Evolutionary conservation across 2,797 vertebrate species (phyloP), one percentile per base, ranked within the genome.

Genomic region (Heliangelus exortis): DNA sequence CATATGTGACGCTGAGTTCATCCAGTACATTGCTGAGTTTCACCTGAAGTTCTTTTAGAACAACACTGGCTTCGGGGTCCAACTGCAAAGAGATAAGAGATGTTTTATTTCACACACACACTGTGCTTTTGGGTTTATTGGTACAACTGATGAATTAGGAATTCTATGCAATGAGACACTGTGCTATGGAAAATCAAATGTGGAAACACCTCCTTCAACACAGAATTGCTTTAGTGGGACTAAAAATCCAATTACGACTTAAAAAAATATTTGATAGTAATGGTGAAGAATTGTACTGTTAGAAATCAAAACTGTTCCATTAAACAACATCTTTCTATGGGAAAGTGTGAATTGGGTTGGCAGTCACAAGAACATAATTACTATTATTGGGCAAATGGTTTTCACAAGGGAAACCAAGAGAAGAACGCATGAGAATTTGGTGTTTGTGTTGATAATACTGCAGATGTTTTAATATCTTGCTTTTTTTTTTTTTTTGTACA

Each of bases 41-140:
- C 92, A 99, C 98, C 96, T 99, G 99, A 89, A 99, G 98, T 97
- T 99, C 99, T 96, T 99, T 99, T 25, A 99, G 98, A 93, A 98
- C 96, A 84, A 97, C 94, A 79, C 99, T 99, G 74, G 99, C 99
- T 97, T 99, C 99, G 25, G 98, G 97, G 96, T 99, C 99, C 98
- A 99, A 95, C 99, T 99, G 98, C 76, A 97, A 96, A 96, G 94
- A 96, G 87, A 97, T 6, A 76, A 88, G 45, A 17, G 72, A n/a
- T 12, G 48, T 96, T 68, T 87, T 50, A 81, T 39, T 65, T 86
- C 36, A 43, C 16, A 31, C n/a, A 34, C 5, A 33, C 26, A 7
- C 8, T 18, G 20, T 2, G 3, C 22, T 51, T 68, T n/a, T 6
- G 36, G 6, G 9, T 25, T 81, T 91, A 75, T n/a, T 19, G 48